These are phyloP conservation scores for Empidonax alnorum DNA, from an alignment of 2,113 vertebrate genomes.

Conservation along the genomic window DNA sequence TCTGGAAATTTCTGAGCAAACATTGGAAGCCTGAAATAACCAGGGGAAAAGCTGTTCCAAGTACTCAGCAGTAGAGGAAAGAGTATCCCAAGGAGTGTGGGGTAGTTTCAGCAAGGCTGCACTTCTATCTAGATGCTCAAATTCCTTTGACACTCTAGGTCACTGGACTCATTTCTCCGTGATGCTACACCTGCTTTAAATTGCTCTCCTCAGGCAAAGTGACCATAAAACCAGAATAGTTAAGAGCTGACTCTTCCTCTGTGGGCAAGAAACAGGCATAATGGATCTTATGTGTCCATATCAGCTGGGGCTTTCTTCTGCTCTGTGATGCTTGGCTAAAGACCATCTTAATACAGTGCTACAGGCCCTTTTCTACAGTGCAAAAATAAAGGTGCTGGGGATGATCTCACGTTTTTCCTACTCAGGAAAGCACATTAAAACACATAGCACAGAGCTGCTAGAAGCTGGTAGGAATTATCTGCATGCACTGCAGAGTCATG, in stretches of 20 bases:
- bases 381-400: background rate
- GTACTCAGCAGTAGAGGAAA: background rate
- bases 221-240: background rate
- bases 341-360: background rate
- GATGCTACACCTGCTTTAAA: background rate
- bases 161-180: slow-evolving; percentile 3
- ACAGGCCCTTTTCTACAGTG: background rate
- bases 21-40: background rate
- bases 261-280: background rate
- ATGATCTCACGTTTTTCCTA: background rate
- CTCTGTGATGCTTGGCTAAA: background rate
- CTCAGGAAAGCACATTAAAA: background rate
- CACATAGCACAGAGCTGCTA: background rate
- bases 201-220: background rate
- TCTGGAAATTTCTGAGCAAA: background rate
- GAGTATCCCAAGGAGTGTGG: background rate
- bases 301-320: background rate
- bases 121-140: background rate
- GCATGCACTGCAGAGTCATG: background rate
- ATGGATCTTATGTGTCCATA: background rate
- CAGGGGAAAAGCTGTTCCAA: background rate
- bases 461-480: background rate
- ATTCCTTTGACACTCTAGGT: background rate
- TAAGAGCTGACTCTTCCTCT: background rate
- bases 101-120: background rate